Evolutionary conservation across 2,888 invertebrate genomes (phyloP).

Genomic region (Aromia moschata): DNA sequence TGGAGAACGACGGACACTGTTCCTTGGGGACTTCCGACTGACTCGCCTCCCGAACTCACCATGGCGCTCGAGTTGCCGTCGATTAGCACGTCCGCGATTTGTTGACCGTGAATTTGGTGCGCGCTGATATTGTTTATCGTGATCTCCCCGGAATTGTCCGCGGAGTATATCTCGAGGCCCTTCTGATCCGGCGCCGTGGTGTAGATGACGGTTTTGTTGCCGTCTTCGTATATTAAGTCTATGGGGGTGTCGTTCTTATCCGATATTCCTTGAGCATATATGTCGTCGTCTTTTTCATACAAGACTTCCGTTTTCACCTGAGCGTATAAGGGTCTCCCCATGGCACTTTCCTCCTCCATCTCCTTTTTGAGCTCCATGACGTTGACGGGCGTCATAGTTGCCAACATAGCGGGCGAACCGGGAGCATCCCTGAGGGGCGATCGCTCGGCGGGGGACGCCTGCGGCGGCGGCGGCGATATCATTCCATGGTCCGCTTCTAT

Average conservation of each 20-base stretch:
- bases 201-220: slow-evolving; percentile 85
- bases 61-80: slow-evolving; percentile 66
- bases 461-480: slow-evolving; percentile 65
- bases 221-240: slow-evolving; percentile 85
- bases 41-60: slow-evolving; percentile 64
- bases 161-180: slow-evolving; percentile 81
- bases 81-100: slow-evolving; percentile 67
- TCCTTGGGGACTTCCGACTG: slow-evolving; percentile 61
- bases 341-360: slow-evolving; percentile 71
- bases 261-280: slow-evolving; percentile 64
- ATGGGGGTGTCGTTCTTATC: slow-evolving; percentile 78
- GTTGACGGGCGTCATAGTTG: slow-evolving; percentile 89
- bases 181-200: slow-evolving; percentile 82
- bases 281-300: slow-evolving; percentile 63
- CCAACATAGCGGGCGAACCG: slow-evolving; percentile 78
- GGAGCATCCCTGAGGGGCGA: slow-evolving; percentile 66
- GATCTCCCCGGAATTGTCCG: slow-evolving; percentile 65
- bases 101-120: slow-evolving; percentile 62
- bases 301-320: slow-evolving; percentile 68
- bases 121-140: slow-evolving; percentile 62
- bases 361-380: slow-evolving; percentile 78
- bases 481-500: slow-evolving; percentile 53
- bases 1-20: slow-evolving; percentile 65
- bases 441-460: slow-evolving; percentile 64
- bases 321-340: slow-evolving; percentile 67